These are phyloP conservation scores for Criorhina ranunculi DNA, from an alignment of 2,888 invertebrate genomes.

Conservation along the genomic window DNA sequence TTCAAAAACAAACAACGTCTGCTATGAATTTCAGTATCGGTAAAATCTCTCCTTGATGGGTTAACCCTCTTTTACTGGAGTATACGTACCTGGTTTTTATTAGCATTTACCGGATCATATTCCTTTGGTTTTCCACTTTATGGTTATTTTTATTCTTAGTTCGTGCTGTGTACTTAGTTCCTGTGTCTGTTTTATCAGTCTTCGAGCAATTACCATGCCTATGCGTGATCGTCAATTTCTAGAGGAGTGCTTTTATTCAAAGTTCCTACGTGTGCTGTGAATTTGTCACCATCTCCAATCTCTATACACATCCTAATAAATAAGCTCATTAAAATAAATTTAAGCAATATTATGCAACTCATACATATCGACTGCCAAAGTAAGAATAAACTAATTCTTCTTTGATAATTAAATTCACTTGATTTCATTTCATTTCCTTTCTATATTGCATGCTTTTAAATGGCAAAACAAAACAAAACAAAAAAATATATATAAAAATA, in stretches of 20 bases:
- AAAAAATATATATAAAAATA: constrained; percentile 19
- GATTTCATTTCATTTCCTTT: constrained; percentile 1
- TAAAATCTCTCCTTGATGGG: constrained; percentile 18
- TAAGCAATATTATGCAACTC: constrained; percentile 75
- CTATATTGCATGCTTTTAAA: constrained; percentile 32
- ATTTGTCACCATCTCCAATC: constrained; percentile 47
- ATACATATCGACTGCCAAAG: constrained; percentile 76
- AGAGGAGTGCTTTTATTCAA: no score
- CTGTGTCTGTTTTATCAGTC: no score
- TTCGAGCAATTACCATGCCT: no score
- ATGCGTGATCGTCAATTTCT: no score
- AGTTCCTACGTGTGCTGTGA: neutral
- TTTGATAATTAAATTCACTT: constrained; percentile 34
- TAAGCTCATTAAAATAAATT: constrained; percentile 23
- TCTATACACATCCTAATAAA: neutral
- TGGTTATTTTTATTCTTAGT: no score
- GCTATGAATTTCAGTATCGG: constrained; percentile 32
- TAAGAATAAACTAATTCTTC: constrained; percentile 23
- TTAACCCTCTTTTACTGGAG: constrained; percentile 10
- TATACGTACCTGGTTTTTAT: neutral
- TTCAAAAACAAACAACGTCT: constrained; percentile 18
- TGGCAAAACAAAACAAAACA: no score
- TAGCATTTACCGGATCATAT: neutral
- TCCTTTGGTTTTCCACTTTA: no score
- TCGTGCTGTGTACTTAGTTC: no score